Conservation (phyloP, 1,140 invertebrate genomes). For the Elysia chlorotica region DNA sequence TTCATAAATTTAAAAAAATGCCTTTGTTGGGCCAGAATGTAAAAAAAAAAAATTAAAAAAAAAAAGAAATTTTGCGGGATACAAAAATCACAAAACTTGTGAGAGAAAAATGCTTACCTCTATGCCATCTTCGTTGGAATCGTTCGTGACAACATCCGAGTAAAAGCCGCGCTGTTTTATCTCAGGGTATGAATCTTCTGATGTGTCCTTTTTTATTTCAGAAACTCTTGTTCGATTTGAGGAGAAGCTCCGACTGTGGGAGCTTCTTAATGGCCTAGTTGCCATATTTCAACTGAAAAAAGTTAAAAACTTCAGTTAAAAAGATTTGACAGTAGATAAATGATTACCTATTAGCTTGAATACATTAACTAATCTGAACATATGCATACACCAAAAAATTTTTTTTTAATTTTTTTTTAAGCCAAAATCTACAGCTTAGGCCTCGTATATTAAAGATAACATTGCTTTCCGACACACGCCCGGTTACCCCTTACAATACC, state of each 20-base stretch:
- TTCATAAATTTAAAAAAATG: too few species aligned
- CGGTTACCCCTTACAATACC: too few species aligned
- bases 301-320: not conserved
- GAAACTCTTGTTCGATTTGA: slow-evolving; percentile 35
- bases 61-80: not conserved
- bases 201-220: too few species aligned
- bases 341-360: not conserved
- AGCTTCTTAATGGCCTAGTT: slow-evolving; percentile 40
- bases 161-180: slow-evolving; percentile 62
- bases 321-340: too few species aligned
- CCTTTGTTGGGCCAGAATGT: too few species aligned
- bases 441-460: not conserved
- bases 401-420: not conserved
- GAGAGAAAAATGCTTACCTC: slow-evolving; percentile 31
- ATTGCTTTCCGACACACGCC: not conserved
- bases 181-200: slow-evolving; percentile 53
- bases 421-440: not conserved
- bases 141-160: slow-evolving; percentile 55
- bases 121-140: slow-evolving; percentile 37
- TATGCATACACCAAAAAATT: not conserved
- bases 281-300: slow-evolving; percentile 29
- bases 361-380: not conserved
- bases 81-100: not conserved
- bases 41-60: not conserved
- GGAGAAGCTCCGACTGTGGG: slow-evolving; percentile 49